Conservation (phyloP, 2,888 invertebrate genomes). For the Tenthredo distinguenda region DNA sequence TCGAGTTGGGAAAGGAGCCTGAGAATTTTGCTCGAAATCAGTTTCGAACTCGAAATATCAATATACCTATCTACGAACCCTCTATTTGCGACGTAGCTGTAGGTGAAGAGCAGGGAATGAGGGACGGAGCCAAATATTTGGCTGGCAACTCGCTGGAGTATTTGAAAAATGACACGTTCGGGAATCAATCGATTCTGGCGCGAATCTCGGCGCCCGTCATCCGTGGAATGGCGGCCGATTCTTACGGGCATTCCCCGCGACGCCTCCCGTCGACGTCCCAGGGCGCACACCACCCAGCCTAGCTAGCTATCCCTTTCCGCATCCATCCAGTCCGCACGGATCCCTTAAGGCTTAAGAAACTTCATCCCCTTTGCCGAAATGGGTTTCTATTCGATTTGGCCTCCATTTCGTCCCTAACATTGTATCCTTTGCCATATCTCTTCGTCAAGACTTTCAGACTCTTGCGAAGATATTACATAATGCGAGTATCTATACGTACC, state of each 20-base stretch:
- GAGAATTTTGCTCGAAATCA: conserved; percentile 17
- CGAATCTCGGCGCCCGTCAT: conserved; percentile 49
- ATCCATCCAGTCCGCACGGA: conserved; percentile 46
- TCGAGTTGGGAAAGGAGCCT: neutral
- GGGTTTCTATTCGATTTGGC: conserved; percentile 52
- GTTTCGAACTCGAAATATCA: conserved; percentile 38
- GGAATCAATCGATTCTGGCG: conserved; percentile 50
- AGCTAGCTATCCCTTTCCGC: neutral
- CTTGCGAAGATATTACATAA: conserved; percentile 15
- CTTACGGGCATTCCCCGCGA: conserved; percentile 24
- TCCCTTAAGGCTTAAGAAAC: conserved; percentile 53
- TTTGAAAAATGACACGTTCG: conserved; percentile 52
- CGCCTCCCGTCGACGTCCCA: conserved; percentile 19
- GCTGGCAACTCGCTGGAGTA: conserved; percentile 42
- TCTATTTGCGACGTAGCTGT: conserved; percentile 25
- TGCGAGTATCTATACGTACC: neutral
- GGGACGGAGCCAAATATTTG: conserved; percentile 42
- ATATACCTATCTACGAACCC: conserved; percentile 3
- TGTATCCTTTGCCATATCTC: conserved; percentile 48
- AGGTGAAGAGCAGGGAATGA: neutral
- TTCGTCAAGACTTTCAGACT: conserved; percentile 46
- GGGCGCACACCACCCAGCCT: neutral
- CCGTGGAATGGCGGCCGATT: conserved; percentile 49
- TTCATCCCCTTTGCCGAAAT: conserved; percentile 51
- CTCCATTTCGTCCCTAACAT: conserved; percentile 51